Evolutionary conservation across 2,888 invertebrate genomes (phyloP), one percentile per base, ranked within the genome.

Genomic region (Peribatodes rhomboidaria): DNA sequence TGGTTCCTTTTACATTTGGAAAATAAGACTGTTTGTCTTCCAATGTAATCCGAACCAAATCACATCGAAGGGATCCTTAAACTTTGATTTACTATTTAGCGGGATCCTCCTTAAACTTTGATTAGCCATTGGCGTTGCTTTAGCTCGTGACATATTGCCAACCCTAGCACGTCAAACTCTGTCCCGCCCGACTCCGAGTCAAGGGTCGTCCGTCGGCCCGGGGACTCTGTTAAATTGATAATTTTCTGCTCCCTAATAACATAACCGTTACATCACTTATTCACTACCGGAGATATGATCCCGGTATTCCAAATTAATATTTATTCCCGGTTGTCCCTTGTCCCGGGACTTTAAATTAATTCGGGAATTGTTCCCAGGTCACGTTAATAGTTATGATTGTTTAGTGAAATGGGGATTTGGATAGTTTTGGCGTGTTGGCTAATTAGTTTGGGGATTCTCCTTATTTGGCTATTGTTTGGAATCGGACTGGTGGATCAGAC

Each of bases 261-360:
- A 81, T 82, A 82, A 84, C 84, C 82, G 81, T 86, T 75, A 81
- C 86, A 89, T 92, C 86, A 90, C 83, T 88, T 92, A 92, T 92
- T 92, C 92, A 92, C 89, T 87, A 85, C 82, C 71, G 75, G 66
- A 84, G 86, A 85, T 86, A 87, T 87, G 87, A 89, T 86, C 83
- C 84, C 85, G 55, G 65, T 78, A 87, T 64, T 57, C 64, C 59
- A 54, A 64, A 64, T 91, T 90, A 91, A 92, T 90, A 92, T 92
- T 91, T 86, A 92, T 86, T 75, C 74, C 75, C 77, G 77, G 62
- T 78, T 85, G 87, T 87, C 85, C 87, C 76, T 75, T 86, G 89
- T 88, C 87, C 83, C 80, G 73, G 73, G 78, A 77, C 80, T 82
- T 71, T 81, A 85, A 88, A 90, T 91, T 90, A 90, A 90, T 89